Conservation (phyloP, 2,888 invertebrate species). For the Physocephala rufipes region DNA sequence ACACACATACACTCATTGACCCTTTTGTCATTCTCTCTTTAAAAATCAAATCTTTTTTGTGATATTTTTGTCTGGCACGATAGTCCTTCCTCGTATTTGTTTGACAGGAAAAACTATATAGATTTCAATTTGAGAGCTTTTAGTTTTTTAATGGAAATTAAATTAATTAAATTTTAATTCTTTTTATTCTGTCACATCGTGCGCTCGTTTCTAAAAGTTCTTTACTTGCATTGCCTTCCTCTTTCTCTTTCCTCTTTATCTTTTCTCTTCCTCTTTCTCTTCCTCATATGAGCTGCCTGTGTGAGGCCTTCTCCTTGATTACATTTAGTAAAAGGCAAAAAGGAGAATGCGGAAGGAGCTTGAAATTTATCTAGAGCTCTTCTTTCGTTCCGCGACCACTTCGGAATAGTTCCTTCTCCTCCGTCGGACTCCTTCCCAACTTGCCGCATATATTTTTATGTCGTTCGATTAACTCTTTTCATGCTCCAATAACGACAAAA, state of each 20-base stretch:
- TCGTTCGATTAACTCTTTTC: background rate
- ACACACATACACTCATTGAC: too few species aligned
- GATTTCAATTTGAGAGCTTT: slow-evolving; percentile 13
- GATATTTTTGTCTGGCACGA: too few species aligned
- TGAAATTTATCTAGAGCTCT: slow-evolving; percentile 23
- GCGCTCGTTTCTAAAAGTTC: slow-evolving; percentile 18
- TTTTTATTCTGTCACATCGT: background rate
- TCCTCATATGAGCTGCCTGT: background rate
- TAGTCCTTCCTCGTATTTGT: too few species aligned
- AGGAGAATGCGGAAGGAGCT: slow-evolving; percentile 7
- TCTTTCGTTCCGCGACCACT: background rate
- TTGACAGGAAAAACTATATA: background rate
- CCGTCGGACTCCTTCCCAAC: background rate
- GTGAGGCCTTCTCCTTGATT: background rate
- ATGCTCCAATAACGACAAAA: background rate
- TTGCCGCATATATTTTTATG: background rate
- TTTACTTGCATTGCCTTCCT: slow-evolving; percentile 25
- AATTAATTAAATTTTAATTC: slow-evolving; percentile 19
- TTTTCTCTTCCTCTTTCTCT: background rate
- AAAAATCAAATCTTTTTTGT: too few species aligned
- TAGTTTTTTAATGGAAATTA: slow-evolving; percentile 19
- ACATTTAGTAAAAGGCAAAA: slow-evolving; percentile 16
- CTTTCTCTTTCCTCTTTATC: background rate
- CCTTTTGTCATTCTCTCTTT: too few species aligned
- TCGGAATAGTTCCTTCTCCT: background rate